Conservation (phyloP, 2,888 invertebrate genomes). For the Phaedon cochleariae region DNA sequence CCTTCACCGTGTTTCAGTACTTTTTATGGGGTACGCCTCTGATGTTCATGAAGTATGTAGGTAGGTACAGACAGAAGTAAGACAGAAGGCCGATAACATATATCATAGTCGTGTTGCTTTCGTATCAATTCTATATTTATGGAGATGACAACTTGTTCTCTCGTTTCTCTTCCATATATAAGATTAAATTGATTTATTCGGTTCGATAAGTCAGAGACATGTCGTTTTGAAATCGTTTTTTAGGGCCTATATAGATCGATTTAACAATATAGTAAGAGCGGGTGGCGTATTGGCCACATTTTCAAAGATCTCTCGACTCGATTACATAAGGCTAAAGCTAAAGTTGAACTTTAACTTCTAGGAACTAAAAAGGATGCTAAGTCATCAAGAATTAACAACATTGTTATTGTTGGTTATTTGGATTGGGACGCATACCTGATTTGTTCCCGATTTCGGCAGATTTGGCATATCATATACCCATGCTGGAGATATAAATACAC, state of each 20-base stretch:
- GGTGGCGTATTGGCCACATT: background rate
- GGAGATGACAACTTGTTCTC: slow-evolving; percentile 7
- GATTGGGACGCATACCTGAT: too few relatives aligned
- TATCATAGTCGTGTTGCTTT: slow-evolving; percentile 2
- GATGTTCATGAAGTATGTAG: background rate
- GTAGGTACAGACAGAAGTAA: background rate
- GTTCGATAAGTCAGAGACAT: background rate
- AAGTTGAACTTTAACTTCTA: too few relatives aligned
- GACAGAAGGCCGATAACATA: background rate
- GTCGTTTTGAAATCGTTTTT: background rate
- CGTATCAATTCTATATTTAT: background rate
- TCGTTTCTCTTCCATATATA: background rate
- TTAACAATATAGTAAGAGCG: too few relatives aligned
- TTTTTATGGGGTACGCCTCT: background rate
- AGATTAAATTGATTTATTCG: slow-evolving; percentile 10
- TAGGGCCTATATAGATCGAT: too few relatives aligned
- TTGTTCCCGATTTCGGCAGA: too few relatives aligned
- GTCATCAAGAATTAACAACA: too few relatives aligned
- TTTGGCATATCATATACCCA: too few relatives aligned
- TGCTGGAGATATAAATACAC: too few relatives aligned
- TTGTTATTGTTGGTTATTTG: too few relatives aligned
- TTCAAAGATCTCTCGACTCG: background rate
- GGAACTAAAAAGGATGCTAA: too few relatives aligned
- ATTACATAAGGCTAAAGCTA: too few relatives aligned
- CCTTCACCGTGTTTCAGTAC: too few relatives aligned